These are phyloP conservation scores for Drosophila quinaria DNA, from an alignment of 2,888 invertebrate species.

Conservation along the genomic window DNA sequence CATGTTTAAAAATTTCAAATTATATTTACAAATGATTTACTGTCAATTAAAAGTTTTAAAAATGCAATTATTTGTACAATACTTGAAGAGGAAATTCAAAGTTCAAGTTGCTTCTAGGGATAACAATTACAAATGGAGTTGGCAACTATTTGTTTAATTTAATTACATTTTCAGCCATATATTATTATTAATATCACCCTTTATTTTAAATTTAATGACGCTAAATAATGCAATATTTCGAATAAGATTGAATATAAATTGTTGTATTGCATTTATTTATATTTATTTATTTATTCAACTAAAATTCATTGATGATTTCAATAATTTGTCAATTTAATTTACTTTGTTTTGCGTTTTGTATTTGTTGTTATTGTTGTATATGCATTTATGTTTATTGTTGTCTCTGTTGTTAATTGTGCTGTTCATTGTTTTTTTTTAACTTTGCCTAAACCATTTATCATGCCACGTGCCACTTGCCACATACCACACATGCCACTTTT, in stretches of 20 bases:
- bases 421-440: background rate
- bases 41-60: background rate
- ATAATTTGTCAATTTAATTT: background rate
- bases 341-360: background rate
- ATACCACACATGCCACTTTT: slow-evolving; percentile 1
- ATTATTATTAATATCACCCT: background rate
- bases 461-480: background rate
- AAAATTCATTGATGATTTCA: background rate
- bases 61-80: background rate
- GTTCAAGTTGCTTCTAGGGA: background rate
- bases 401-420: slow-evolving; percentile 5
- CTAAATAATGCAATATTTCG: background rate
- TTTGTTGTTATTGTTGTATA: slow-evolving; percentile 5
- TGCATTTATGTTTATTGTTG: slow-evolving; percentile 6
- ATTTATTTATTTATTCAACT: background rate
- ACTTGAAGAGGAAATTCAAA: no score
- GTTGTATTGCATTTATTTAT: background rate
- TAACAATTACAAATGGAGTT: background rate
- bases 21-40: no score
- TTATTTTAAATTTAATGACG: background rate
- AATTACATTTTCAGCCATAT: background rate
- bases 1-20: no score
- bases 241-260: background rate
- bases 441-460: background rate
- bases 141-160: background rate